Evolutionary conservation across 2,888 invertebrate genomes (phyloP), one percentile per base, ranked within the genome.

Genomic region (Choreutis nemorana): DNA sequence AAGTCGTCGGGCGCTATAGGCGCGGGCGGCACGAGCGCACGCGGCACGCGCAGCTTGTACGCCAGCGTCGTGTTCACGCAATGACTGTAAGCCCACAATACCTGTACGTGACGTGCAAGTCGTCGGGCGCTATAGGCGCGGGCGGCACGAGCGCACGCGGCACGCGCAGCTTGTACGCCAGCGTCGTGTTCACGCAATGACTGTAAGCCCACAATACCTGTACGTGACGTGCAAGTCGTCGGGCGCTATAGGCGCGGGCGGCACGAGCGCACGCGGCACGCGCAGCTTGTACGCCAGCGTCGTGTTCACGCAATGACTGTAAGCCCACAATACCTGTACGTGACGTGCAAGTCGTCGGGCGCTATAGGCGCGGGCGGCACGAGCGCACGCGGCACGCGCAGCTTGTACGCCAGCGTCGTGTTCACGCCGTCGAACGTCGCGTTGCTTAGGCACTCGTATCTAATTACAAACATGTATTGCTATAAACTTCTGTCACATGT

Each of bases 361-460:
- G 35, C 24, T 36, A 40, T 35, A n/a, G 34, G n/a, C 8, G 45
- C 39, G 23, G 35, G 26, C 30, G 27, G 10, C 31, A 32, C 41
- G 32, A 14, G 53, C 45, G 41, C 48, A 37, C 32, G 70, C 37
- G 66, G 73, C 39, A 63, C 68, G 6, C 63, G 63, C 45, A 87
- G 81, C 32, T 60, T 51, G 62, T 89, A 91, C 27, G 73, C 62
- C 24, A 89, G 80, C 13, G 84, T 81, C 4, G 84, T 82, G 47
- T 84, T 83, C 35, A 80, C 77, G 5, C 94, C 93, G 51, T 91
- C 86, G 57, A 96, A 94, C 1, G 94, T 94, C 28, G 90, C 89
- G 58, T 91, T 91, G 0, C 92, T 87, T 24, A 94, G 83, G 63
- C 97, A 97, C 70, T 97, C 96, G 66, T 91, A 95, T 6, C 73